Conservation (phyloP, 2,888 invertebrate genomes). For the Amiota minor region DNA sequence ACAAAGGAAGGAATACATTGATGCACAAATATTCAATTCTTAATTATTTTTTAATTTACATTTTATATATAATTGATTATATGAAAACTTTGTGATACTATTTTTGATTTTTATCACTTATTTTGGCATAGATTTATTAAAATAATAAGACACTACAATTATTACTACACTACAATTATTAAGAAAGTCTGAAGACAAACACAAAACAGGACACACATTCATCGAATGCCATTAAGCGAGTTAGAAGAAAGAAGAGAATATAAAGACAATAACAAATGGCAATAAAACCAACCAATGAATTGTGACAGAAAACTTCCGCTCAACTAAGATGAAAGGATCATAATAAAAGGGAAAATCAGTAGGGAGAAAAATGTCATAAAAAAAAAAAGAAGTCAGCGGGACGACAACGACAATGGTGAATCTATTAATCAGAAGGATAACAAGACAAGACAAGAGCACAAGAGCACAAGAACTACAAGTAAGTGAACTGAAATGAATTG, state of each 20-base stretch:
- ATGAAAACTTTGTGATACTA: too few relatives aligned
- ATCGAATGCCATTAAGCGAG: too few relatives aligned
- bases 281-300: neutral
- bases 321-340: neutral
- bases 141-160: too few relatives aligned
- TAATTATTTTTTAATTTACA: too few relatives aligned
- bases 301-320: neutral
- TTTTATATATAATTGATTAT: too few relatives aligned
- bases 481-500: slow-evolving; percentile 2
- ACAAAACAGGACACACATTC: too few relatives aligned
- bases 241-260: neutral
- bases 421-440: slow-evolving; percentile 24
- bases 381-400: slow-evolving; percentile 8
- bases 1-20: too few relatives aligned
- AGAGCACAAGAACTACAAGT: neutral
- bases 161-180: too few relatives aligned
- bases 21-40: too few relatives aligned
- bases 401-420: neutral
- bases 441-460: neutral
- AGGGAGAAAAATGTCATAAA: neutral
- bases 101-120: too few relatives aligned
- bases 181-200: too few relatives aligned
- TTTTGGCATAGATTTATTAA: too few relatives aligned
- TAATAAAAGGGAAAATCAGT: neutral
- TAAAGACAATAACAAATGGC: neutral